Conservation (phyloP, 2,888 invertebrate genomes). For the Allophyes oxyacanthae region DNA sequence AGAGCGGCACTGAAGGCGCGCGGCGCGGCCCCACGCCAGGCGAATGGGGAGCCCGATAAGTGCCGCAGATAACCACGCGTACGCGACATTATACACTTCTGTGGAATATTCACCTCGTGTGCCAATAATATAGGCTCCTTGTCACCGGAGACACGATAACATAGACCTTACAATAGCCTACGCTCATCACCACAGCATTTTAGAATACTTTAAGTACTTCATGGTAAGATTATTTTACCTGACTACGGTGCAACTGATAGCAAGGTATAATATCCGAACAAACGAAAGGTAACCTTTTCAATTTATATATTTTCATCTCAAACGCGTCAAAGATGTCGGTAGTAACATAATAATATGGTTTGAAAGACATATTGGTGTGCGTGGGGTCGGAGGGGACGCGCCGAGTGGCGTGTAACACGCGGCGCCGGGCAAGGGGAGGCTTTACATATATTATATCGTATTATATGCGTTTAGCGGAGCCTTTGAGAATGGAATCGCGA, state of each 20-base stretch:
- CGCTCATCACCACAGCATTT: no score
- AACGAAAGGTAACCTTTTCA: no score
- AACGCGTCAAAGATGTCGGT: not conserved
- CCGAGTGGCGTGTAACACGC: not conserved
- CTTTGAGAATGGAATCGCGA: not conserved
- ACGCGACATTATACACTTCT: not conserved
- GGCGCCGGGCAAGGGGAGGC: not conserved
- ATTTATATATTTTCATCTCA: not conserved
- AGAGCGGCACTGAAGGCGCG: not conserved
- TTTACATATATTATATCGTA: not conserved
- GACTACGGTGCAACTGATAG: no score
- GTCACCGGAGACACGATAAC: no score
- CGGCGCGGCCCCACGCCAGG: not conserved
- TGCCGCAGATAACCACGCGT: slow-evolving; percentile 5
- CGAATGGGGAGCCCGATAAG: slow-evolving; percentile 5
- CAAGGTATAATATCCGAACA: no score
- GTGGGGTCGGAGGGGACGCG: not conserved
- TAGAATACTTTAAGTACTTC: no score
- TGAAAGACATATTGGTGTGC: not conserved
- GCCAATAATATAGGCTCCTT: not conserved
- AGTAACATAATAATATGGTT: not conserved
- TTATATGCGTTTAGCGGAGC: not conserved
- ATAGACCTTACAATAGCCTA: no score
- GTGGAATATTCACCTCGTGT: not conserved
- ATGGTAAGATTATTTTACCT: no score